Base-by-base conservation (phyloP, 2,113 vertebrate genomes). In the Poeciliopsis prolifica region DNA sequence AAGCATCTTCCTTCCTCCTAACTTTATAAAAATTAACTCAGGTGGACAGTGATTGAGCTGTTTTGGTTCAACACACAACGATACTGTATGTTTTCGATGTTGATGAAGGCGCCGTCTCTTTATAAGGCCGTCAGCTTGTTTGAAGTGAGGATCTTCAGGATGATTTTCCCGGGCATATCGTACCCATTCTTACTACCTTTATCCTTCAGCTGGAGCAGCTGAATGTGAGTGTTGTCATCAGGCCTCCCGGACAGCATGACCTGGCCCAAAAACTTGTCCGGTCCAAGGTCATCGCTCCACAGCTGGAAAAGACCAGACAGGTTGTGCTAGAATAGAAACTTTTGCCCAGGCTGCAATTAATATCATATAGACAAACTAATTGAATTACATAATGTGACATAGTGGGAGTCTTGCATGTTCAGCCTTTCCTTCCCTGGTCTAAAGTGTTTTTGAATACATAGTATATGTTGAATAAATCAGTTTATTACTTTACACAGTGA, bases 191-290 rank as follows among this genome's bases (percentile, higher is more conserved):
- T 86, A 22, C 65, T 61, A 54, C 94, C 94, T 68, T 90, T 92
- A 71, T 92, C 94, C 86, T 79, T 93, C 84, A 99, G 94, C 92
- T 93, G 93, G 70, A 98, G 93, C 79, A 42, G 92, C 92, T 94
- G 96, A 67, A 84, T 87, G 19, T 90, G 78, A 2, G 72, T 31
- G 74, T 87, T 83, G 84, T 96, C 96, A 0, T 79, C 86, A 30
- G 90, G 93, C 11, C 91, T 86, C 0, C 95, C 96, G 3, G 95
- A 78, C 85, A 98, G 81, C 73, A 94, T 92, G 22, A 96, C 95
- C 81, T 98, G 96, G 42, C 98, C 98, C 78, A 98, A 89, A 63
- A 99, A 95, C 77, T 91, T 91, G 83, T 98, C 96, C 24, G 95
- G 89, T 35, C 96, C 89, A 6, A 93, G 70, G 0, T 91, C 94